Conservation (phyloP, 37 sponge, comb jelly and placozoan genomes). For the Diacarnus erythraeanus region DNA sequence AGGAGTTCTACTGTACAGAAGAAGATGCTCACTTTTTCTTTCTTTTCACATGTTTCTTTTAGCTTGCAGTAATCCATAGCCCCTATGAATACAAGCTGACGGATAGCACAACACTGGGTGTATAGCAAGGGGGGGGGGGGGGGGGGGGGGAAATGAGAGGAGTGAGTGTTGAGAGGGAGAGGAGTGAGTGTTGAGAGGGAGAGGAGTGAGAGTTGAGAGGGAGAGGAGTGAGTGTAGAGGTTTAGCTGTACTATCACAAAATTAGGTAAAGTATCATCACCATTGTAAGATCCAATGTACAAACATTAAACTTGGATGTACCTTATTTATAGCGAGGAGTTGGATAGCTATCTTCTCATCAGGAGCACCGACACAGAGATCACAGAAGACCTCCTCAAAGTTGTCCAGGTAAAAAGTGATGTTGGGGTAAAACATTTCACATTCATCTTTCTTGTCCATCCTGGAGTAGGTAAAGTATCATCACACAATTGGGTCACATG, state of each 20-base stretch:
- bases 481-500: too few relatives aligned
- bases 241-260: background rate
- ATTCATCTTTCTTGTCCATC: constrained; percentile 53
- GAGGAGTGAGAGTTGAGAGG: background rate
- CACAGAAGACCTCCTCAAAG: constrained; percentile 55
- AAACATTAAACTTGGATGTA: background rate
- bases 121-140: background rate
- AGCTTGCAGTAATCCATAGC: constrained; percentile 43
- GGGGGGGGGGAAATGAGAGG: background rate
- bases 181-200: background rate
- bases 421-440: constrained; percentile 41
- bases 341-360: constrained; percentile 60
- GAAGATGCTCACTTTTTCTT: constrained; percentile 28
- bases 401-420: constrained; percentile 45
- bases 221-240: background rate
- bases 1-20: too few relatives aligned
- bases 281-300: too few relatives aligned
- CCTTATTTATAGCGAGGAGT: constrained; percentile 40
- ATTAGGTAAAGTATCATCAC: background rate
- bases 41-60: constrained; percentile 10
- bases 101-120: background rate
- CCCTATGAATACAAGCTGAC: constrained; percentile 56
- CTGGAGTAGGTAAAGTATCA: too few relatives aligned
- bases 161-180: background rate
- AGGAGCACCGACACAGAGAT: background rate